A percentile compares a stretch with the other conserved stretches of the same genome.
Evolutionary conservation across 2,113 vertebrate genomes (phyloP).

Genomic region (Psophia crepitans): DNA sequence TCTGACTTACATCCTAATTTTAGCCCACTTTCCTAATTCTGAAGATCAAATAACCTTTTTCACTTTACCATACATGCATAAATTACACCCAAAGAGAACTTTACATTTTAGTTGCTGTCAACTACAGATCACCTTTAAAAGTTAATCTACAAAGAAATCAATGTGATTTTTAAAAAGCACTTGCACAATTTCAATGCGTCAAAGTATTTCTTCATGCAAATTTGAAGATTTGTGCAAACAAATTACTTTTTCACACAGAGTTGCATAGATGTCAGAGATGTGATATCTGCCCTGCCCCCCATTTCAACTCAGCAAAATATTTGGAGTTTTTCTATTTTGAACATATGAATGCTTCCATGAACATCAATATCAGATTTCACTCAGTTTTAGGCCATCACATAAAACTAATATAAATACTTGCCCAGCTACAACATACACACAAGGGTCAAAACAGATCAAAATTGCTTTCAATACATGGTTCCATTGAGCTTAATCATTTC

Average conservation of each 20-base stretch:
- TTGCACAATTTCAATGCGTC: not conserved
- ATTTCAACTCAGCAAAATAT: not conserved
- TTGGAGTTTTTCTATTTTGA: not conserved
- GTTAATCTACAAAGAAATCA: not conserved
- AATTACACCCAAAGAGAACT: not conserved
- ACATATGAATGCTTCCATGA: not conserved
- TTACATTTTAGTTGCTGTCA: not conserved
- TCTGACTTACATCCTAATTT: not conserved
- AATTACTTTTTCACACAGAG: not conserved
- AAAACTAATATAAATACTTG: not conserved
- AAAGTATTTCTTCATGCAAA: not conserved
- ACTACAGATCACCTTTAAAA: not conserved
- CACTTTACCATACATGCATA: not conserved
- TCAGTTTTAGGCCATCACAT: not conserved
- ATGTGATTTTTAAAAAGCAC: not conserved
- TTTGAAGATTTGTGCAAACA: not conserved
- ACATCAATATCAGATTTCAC: not conserved
- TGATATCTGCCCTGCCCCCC: not conserved
- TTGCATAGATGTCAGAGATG: not conserved
- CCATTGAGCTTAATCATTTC: not conserved
- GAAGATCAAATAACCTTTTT: not conserved
- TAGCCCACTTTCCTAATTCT: not conserved
- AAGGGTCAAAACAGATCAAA: not conserved
- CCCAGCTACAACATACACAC: not conserved
- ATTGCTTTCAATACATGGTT: not conserved